Base-by-base conservation (phyloP, 2,797 vertebrate genomes). In the Dicrostonyx torquatus region DNA sequence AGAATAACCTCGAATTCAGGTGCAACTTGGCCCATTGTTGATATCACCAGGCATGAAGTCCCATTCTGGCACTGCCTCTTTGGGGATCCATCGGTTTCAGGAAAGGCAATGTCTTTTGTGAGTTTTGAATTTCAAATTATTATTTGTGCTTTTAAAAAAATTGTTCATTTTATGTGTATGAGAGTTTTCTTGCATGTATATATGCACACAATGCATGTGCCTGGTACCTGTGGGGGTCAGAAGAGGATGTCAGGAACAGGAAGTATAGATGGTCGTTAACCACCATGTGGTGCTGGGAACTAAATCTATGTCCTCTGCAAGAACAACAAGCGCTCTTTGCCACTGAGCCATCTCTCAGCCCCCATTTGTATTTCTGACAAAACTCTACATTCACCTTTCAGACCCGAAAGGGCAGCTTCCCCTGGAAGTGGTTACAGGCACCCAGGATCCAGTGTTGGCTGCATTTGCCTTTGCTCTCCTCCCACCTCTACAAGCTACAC, bases 71-170 rank as follows among this genome's bases (percentile, higher is more conserved):
- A 60, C 29, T 45, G 3, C 20, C 34, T n/a, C 24, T 45, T 1
- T 53, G 31, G 20, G 37, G 29, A 78, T 37, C 17, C 18, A 17
- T 48, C 34, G 48, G 86, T 91, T 37, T 88, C 73, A 70, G 80
- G 45, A 58, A 95, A 64, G 24, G 29, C 2, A 9, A 6, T n/a
- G 83, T 22, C 53, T 34, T 24, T 86, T 13, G 53, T 72, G 62
- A 90, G 24, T 85, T 89, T 84, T 94, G 50, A 84, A 94, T 95
- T 94, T 95, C 87, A 91, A 34, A 75, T 94, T 85, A 90, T 75
- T 93, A 45, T 94, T 80, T 78, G 55, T 55, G 12, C 29, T 34
- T 80, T 34, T 82, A n/a, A 26, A 58, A 58, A 58, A 34, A 62
- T 1, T 58, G n/a, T 40, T 64, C 43, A 43, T 18, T 64, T 4